Base-by-base conservation (phyloP, 2,888 invertebrate genomes). In the Pachymerium ferrugineum region DNA sequence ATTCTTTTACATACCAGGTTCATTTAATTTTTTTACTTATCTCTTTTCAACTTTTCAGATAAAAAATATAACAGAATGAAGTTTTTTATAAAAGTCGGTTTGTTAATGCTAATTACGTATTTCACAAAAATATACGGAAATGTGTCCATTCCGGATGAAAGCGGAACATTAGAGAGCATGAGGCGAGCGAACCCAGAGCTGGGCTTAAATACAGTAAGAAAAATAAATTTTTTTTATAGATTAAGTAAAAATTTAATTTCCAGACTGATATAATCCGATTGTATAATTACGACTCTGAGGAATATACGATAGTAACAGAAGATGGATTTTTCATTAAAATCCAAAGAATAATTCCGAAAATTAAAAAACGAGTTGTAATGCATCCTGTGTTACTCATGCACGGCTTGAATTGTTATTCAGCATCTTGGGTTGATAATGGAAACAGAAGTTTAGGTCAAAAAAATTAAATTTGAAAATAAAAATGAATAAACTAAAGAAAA, bases 301-400 rank as follows among this genome's bases (percentile, higher is more conserved):
- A 30, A 8, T 30, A 70, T 19, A 30, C 31, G 6, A 30, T 70
- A 4, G 8, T 3, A 12, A 70, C 70, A 5, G 28, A 70, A 33
- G 70, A 70, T 14, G 70, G 70, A 2, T 70, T 31, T 14, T 16
- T 70, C 14, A n/a, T 70, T n/a, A 33, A 33, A 19, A 33, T 70
- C 4, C 70, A 70, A 12, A 3, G 70, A 1, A 33, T 68, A n/a
- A 16, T 19, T 47, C 16, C 16, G 22, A 47, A 47, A 47, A 19
- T 68, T 3, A 22, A 3, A 30, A 30, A 1, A 68, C 28, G 3
- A 10, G 35, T 10, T 10, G 3, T 8, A 68, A 30, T 6, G 4
- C 4, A 14, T 4, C 68, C 68, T 4, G 68, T 68, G 2, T 28
- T 68, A 8, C 4, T 70, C 8, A 33, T 70, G 70, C 30, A 33